phyloP scores from a whole-genome alignment of 1,140 invertebrate species.

The Pseudachorutes palmiensis region DNA sequence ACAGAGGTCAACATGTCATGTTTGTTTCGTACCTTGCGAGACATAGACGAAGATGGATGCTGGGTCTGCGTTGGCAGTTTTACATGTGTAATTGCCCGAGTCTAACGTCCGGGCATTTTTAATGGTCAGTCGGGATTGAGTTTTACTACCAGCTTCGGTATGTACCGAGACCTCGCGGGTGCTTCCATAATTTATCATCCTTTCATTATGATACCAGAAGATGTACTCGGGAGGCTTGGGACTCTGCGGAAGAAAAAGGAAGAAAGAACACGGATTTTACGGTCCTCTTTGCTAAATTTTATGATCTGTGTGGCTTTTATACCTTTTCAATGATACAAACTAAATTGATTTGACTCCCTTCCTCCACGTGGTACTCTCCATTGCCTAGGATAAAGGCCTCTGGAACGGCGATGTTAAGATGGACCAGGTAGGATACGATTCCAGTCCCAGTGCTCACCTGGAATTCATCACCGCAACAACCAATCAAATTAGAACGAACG shows the following conservation, averaged over 20 bases:
- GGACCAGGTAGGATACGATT: conserved; percentile 41
- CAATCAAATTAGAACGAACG: background rate
- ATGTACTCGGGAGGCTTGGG: conserved; percentile 81
- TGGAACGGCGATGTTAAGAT: conserved; percentile 41
- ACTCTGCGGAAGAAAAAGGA: conserved; percentile 50
- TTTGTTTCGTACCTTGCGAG: conserved; percentile 59
- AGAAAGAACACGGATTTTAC: background rate
- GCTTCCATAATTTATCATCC: conserved; percentile 86
- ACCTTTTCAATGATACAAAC: conserved; percentile 44
- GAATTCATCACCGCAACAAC: conserved; percentile 12
- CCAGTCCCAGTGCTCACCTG: conserved; percentile 42
- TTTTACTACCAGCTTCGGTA: conserved; percentile 70
- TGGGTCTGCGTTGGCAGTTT: conserved; percentile 67
- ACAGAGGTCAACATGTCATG: background rate
- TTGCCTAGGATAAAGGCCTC: conserved; percentile 42
- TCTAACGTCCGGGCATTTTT: conserved; percentile 71
- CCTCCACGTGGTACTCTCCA: conserved; percentile 42
- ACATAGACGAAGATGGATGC: conserved; percentile 82
- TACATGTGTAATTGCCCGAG: conserved; percentile 85
- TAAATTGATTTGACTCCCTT: conserved; percentile 41
- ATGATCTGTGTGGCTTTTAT: too few species aligned
- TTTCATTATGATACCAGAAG: conserved; percentile 85
- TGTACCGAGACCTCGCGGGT: conserved; percentile 72
- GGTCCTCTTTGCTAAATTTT: too few species aligned
- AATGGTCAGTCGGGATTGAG: conserved; percentile 69